Base-by-base conservation (phyloP, 2,797 vertebrate species). In the Enteromius anoplus region DNA sequence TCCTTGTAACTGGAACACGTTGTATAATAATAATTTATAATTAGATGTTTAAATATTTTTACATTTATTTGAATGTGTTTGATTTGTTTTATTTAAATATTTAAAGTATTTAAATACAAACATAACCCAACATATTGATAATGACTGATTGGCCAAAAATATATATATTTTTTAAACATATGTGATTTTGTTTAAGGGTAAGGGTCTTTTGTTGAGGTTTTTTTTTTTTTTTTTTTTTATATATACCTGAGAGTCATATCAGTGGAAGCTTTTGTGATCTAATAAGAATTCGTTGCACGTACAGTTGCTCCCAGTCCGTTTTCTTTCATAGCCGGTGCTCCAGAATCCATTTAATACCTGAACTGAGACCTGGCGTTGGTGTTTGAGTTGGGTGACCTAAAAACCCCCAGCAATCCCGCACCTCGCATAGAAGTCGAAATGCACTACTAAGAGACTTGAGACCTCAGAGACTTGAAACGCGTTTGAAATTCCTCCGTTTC, bases 401-500 rank as follows among this genome's bases (percentile, higher is more conserved):
- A 77, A 85, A 85, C 83, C 51, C 11, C 11, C 10, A 55, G 65
- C 60, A 47, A 29, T 84, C 51, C 40, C 45, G 4, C 40, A 69
- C 29, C 49, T 40, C 14, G 11, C 71, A 78, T 72, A 81, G 75
- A 73, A 77, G 42, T 37, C 4, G n/a, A 86, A 80, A 84, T 21
- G 29, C 81, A 17, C 69, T 66, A 32, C 66, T 69, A 71, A 26
- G 26, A 26, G 26, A 26, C 26, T 26, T 26, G 26, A 69, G 42
- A 23, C 78, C 37, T 26, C 55, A 76, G 53, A 85, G 69, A 85
- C 71, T 62, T 84, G 60, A 75, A 78, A 84, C 62, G 2, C 21
- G 47, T 79, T 82, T 78, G 5, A 81, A 80, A 83, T 83, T 64
- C 78, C 79, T 79, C 72, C 7, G 14, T 75, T 79, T 32, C 26